Conservation (phyloP, 2,888 invertebrate genomes). For the Temnothorax rugatulus region DNA sequence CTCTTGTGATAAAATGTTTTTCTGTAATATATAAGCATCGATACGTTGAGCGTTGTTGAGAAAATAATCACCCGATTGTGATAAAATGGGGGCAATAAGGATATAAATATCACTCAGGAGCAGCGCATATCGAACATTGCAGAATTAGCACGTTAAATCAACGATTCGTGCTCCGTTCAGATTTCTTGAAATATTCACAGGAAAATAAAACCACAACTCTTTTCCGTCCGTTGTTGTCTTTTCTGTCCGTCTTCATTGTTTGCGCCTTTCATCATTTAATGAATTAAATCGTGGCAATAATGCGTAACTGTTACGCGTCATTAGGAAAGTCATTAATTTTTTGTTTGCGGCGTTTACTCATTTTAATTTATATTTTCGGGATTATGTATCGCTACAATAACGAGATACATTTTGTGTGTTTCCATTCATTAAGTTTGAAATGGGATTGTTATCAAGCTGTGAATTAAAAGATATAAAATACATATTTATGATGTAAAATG, state of each 20-base stretch:
- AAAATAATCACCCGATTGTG: conserved; percentile 42
- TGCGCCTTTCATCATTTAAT: background rate
- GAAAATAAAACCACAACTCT: background rate
- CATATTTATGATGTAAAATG: background rate
- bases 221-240: background rate
- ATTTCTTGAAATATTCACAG: background rate
- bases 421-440: background rate
- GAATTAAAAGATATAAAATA: background rate
- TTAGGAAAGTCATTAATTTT: background rate
- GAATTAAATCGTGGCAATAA: background rate
- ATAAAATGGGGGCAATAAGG: conserved; percentile 36
- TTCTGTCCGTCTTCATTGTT: background rate
- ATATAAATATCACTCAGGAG: conserved; percentile 29
- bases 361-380: background rate
- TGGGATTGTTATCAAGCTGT: background rate
- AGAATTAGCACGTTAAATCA: conserved; percentile 37
- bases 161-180: conserved; percentile 7
- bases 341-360: background rate
- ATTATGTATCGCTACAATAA: background rate
- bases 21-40: background rate
- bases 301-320: background rate
- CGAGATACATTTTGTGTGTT: background rate
- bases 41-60: background rate
- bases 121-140: conserved; percentile 8
- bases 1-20: background rate